These are phyloP conservation scores for Panulirus ornatus DNA, from an alignment of 1,140 invertebrate species.

Conservation along the genomic window DNA sequence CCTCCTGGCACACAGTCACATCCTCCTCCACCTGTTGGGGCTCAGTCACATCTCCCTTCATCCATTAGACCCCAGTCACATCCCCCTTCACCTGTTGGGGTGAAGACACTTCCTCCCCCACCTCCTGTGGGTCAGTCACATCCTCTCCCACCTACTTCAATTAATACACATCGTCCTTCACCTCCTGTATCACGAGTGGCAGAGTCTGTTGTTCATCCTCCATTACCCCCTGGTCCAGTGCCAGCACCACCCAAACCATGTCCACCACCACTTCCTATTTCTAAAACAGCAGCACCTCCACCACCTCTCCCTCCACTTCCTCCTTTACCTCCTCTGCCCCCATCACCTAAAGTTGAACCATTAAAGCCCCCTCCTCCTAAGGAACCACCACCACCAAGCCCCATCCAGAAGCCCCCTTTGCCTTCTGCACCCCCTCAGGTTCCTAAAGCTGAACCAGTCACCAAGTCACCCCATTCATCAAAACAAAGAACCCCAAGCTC, in stretches of 20 bases:
- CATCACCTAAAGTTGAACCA: background rate
- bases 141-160: too few species aligned
- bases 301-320: slow-evolving; percentile 30
- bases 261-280: slow-evolving; percentile 11
- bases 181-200: too few species aligned
- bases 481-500: background rate
- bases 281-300: background rate
- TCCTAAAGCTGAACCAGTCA: background rate
- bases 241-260: background rate
- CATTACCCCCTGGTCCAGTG: background rate
- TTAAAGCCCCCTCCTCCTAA: slow-evolving; percentile 24
- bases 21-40: background rate
- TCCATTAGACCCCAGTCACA: background rate
- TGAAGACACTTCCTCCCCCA: background rate
- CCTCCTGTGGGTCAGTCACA: background rate
- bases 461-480: background rate
- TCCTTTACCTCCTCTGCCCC: slow-evolving; percentile 29
- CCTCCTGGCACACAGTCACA: background rate
- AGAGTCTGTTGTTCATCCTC: background rate
- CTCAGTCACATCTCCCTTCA: background rate
- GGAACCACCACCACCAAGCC: slow-evolving; percentile 5
- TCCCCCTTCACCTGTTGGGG: background rate
- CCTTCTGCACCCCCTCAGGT: background rate
- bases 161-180: too few species aligned
- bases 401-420: background rate